phyloP scores from a whole-genome alignment of 2,888 invertebrate genomes.

The Acronicta aceris region DNA sequence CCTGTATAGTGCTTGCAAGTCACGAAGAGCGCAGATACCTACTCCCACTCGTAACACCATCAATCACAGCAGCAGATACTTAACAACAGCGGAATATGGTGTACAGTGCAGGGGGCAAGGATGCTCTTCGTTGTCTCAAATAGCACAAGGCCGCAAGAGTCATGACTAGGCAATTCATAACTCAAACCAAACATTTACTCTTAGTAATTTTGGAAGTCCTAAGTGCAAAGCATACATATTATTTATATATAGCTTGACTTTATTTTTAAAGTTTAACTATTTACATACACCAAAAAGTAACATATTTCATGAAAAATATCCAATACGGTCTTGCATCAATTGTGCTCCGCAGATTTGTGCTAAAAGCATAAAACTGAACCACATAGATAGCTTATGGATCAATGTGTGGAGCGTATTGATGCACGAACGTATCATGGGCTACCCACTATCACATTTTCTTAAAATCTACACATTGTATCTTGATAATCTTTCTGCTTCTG shows the following conservation, averaged over 20 bases:
- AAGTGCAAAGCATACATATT: not conserved
- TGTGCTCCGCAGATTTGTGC: not conserved
- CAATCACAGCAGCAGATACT: too few species aligned
- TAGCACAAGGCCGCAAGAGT: not conserved
- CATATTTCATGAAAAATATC: not conserved
- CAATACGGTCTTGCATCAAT: not conserved
- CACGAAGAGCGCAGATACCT: not conserved
- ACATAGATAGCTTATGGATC: not conserved
- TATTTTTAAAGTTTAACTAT: too few species aligned
- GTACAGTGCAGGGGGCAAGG: not conserved
- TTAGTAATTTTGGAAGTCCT: too few species aligned
- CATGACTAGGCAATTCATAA: too few species aligned
- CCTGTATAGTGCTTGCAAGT: too few species aligned
- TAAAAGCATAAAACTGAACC: not conserved
- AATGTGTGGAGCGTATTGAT: not conserved
- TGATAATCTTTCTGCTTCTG: constrained; percentile 9
- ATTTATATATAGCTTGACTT: too few species aligned
- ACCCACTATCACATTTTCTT: not conserved
- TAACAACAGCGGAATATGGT: not conserved
- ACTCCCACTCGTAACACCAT: not conserved
- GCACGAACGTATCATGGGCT: not conserved
- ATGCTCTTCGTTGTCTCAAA: not conserved
- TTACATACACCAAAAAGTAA: not conserved
- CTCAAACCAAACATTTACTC: too few species aligned
- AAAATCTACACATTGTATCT: constrained; percentile 10